Percentiles rank a stretch among this genome's conserved stretches.
Conservation (phyloP, 37 sponge, comb jelly and placozoan genomes). For the Geodia barretti region DNA sequence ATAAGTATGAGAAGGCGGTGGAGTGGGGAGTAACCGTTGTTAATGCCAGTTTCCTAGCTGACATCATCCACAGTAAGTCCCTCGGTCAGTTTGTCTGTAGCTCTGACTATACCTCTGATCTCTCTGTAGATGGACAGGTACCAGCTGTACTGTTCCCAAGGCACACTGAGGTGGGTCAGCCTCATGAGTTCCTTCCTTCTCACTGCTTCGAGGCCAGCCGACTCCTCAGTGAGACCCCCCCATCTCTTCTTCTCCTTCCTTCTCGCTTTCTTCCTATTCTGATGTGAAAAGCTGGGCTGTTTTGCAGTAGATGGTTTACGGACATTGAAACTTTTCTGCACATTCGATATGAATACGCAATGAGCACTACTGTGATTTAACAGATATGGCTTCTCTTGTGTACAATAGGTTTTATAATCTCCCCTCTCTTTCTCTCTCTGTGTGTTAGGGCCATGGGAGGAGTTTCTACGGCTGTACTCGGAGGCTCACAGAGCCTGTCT, state of each 20-base stretch:
- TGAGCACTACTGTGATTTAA: too few relatives aligned
- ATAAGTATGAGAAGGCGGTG: slow-evolving; percentile 83
- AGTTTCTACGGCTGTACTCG: slow-evolving; percentile 28
- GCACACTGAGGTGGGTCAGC: slow-evolving; percentile 24
- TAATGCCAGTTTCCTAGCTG: slow-evolving; percentile 77
- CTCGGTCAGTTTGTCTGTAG: neutral
- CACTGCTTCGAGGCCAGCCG: slow-evolving; percentile 32
- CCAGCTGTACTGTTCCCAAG: slow-evolving; percentile 35
- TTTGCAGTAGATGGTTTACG: too few relatives aligned
- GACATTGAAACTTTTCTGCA: too few relatives aligned
- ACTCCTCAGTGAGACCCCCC: slow-evolving; percentile 30
- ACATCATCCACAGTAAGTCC: slow-evolving; percentile 65
- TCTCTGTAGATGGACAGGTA: slow-evolving; percentile 27
- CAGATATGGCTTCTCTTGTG: too few relatives aligned
- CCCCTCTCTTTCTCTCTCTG: neutral
- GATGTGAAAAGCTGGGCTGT: too few relatives aligned
- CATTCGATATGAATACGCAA: too few relatives aligned
- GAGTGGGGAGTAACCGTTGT: slow-evolving; percentile 85
- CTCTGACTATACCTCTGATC: neutral
- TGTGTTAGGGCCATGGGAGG: slow-evolving; percentile 38
- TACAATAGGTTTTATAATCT: neutral
- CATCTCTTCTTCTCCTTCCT: too few relatives aligned
- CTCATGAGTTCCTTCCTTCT: slow-evolving; percentile 45
- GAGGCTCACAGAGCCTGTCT: slow-evolving; percentile 7
- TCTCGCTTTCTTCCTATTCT: too few relatives aligned